These are phyloP conservation scores for Coelopa frigida DNA, from an alignment of 1,140 invertebrate species.

Conservation along the genomic window DNA sequence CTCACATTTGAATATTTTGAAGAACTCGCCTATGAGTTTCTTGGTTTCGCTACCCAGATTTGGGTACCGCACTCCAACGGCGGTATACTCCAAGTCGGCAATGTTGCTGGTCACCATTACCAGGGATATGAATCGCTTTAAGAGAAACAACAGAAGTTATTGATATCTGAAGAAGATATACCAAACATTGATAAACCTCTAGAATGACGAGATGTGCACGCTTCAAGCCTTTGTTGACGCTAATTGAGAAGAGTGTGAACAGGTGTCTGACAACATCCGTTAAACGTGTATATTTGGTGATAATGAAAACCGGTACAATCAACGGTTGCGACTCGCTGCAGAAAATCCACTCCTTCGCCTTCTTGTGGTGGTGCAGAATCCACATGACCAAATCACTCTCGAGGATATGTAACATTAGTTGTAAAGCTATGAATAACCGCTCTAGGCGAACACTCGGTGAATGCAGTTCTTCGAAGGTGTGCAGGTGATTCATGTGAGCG, in stretches of 20 bases:
- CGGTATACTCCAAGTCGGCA: constrained; percentile 14
- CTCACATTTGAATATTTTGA: constrained; percentile 12
- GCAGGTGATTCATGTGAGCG: no score
- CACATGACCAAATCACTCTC: constrained; percentile 17
- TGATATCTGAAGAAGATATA: constrained; percentile 11
- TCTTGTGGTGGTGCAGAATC: constrained; percentile 15
- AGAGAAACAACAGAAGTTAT: background rate
- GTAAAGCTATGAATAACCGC: constrained; percentile 10
- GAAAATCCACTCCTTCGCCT: constrained; percentile 12
- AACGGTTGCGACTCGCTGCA: constrained; percentile 10
- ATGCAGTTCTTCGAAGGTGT: no score
- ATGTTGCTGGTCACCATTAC: constrained; percentile 13
- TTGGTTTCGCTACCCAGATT: constrained; percentile 10
- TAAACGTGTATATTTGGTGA: constrained; percentile 9
- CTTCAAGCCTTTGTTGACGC: background rate
- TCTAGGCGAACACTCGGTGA: no score
- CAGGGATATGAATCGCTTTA: constrained; percentile 15
- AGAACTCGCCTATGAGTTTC: constrained; percentile 12
- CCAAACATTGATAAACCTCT: background rate
- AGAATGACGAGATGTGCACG: background rate
- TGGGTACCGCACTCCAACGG: constrained; percentile 12
- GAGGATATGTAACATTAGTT: constrained; percentile 13
- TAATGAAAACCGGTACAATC: constrained; percentile 9
- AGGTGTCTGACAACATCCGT: constrained; percentile 9
- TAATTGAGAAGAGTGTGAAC: constrained; percentile 8